These are phyloP conservation scores for Notothenia rossii DNA, from an alignment of 2,113 vertebrate species.

Conservation along the genomic window DNA sequence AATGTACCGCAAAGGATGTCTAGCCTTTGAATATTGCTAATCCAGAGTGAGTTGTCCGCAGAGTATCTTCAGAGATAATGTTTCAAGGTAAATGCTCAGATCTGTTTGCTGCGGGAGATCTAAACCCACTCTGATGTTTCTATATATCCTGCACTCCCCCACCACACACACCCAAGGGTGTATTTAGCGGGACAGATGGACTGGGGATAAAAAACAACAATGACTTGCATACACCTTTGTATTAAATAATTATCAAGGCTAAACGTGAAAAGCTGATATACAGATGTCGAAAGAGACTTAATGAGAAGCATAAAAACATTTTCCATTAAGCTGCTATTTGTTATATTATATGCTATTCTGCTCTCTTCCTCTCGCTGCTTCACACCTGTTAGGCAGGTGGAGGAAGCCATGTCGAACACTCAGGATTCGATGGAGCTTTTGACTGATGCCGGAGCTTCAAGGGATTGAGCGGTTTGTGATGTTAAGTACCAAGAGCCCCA, in stretches of 20 bases:
- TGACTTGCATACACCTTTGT: background rate
- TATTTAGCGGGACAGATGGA: background rate
- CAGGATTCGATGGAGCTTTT: slow-evolving; percentile 64
- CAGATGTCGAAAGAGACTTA: background rate
- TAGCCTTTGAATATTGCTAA: slow-evolving; percentile 46
- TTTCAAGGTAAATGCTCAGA: slow-evolving; percentile 56
- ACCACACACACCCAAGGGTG: background rate
- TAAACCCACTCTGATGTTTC: slow-evolving; percentile 58
- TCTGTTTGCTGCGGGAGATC: slow-evolving; percentile 46
- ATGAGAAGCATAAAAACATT: slow-evolving; percentile 35
- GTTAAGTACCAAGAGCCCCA: slow-evolving; percentile 59
- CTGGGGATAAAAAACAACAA: slow-evolving; percentile 8
- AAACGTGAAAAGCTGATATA: slow-evolving; percentile 10
- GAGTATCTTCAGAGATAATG: slow-evolving; percentile 45
- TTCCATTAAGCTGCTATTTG: background rate
- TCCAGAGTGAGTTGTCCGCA: slow-evolving; percentile 37
- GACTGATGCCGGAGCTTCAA: slow-evolving; percentile 73
- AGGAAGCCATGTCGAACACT: slow-evolving; percentile 60
- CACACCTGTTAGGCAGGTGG: slow-evolving; percentile 68
- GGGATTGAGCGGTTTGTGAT: slow-evolving; percentile 71
- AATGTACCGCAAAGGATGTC: slow-evolving; percentile 35
- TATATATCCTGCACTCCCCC: background rate
- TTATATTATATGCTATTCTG: background rate
- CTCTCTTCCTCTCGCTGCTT: slow-evolving; percentile 30
- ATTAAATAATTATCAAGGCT: background rate